Evolutionary conservation across 30 jellyfish, hydroid and myxozoan species (phyloP).

Genomic region (Hydractinia echinata): DNA sequence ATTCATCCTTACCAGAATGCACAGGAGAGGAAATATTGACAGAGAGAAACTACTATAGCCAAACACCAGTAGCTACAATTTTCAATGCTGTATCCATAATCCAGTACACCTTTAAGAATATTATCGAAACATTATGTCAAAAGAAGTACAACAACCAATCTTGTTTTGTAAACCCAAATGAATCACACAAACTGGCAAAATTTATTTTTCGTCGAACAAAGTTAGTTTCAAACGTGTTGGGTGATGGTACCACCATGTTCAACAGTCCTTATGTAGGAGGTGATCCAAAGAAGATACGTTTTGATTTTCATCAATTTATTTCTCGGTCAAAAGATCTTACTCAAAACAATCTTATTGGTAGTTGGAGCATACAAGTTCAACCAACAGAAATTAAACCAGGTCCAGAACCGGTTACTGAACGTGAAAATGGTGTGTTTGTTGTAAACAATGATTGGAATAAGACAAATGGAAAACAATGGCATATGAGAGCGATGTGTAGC

Average conservation of each 20-base stretch:
- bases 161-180: conserved; percentile 22
- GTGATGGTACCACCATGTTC: conserved; percentile 1
- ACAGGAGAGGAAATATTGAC: conserved; percentile 54
- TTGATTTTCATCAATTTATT: neutral
- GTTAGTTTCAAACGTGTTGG: no score
- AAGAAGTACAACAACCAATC: conserved; percentile 21
- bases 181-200: no score
- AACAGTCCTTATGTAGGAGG: no score
- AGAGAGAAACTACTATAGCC: neutral
- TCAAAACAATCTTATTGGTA: neutral
- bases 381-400: neutral
- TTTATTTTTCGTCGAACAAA: no score
- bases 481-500: conserved; percentile 42
- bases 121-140: neutral
- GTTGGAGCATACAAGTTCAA: neutral
- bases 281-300: neutral
- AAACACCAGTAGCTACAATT: conserved; percentile 48
- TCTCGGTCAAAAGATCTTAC: neutral
- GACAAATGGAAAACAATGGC: no score
- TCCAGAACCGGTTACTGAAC: neutral
- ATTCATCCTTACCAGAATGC: conserved; percentile 13
- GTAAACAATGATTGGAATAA: conserved; percentile 17
- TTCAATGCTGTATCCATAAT: conserved; percentile 46
- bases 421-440: neutral
- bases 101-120: conserved; percentile 47